These are phyloP conservation scores for Crocodylus rhombifer DNA, from an alignment of 2,797 vertebrate genomes.

Conservation along the genomic window DNA sequence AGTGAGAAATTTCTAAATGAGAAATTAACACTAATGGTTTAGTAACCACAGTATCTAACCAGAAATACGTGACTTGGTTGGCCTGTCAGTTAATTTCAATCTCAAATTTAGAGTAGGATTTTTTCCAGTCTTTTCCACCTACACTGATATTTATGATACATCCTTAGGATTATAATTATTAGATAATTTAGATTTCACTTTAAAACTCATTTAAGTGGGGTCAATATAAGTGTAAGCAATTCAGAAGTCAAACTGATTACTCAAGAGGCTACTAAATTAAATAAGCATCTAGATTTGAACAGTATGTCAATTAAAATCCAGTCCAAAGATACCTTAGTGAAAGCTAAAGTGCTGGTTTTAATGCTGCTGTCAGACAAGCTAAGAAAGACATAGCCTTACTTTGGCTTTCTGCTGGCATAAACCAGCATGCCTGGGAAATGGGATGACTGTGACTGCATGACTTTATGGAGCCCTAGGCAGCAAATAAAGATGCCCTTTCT, in stretches of 20 bases:
- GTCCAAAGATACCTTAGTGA: background rate
- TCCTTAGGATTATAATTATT: constrained; percentile 48
- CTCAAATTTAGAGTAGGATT: background rate
- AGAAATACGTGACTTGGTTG: constrained; percentile 20
- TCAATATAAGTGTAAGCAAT: constrained; percentile 52
- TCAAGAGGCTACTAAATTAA: constrained; percentile 54
- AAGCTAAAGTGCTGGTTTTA: background rate
- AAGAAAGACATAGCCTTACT: background rate
- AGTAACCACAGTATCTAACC: constrained; percentile 26
- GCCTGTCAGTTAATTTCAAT: constrained; percentile 49
- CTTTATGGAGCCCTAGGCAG: background rate
- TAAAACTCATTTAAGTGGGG: constrained; percentile 59
- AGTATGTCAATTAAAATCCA: constrained; percentile 25
- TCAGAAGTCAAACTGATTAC: constrained; percentile 50
- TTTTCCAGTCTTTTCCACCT: background rate
- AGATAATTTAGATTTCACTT: constrained; percentile 59
- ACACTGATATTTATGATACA: constrained; percentile 46
- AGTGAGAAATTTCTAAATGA: constrained; percentile 51
- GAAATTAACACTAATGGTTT: constrained; percentile 61
- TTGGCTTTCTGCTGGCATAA: constrained; percentile 25
- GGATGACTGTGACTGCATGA: background rate
- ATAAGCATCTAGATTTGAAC: constrained; percentile 42
- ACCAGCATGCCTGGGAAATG: background rate
- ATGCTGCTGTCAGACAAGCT: background rate
- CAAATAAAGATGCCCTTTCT: background rate